Conservation (phyloP, 2,113 vertebrate species). For the Eonycteris spelaea region DNA sequence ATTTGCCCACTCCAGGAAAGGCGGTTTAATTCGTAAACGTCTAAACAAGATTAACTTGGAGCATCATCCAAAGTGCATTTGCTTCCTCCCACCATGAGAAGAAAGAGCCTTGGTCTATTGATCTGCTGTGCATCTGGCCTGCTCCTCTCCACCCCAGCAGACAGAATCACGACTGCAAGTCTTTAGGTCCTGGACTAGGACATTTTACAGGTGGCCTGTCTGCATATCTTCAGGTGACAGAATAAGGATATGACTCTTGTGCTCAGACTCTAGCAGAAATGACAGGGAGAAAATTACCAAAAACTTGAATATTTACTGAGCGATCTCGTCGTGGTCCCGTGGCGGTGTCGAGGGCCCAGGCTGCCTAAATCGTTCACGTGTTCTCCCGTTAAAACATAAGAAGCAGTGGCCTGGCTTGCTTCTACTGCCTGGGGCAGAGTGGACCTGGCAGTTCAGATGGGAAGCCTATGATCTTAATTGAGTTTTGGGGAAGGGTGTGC, state of each 20-base stretch:
- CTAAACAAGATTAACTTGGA: not conserved
- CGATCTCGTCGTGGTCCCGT: not conserved
- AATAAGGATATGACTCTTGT: not conserved
- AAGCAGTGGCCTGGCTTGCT: not conserved
- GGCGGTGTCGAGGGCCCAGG: not conserved
- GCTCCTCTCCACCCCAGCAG: not conserved
- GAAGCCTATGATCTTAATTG: not conserved
- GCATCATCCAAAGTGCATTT: not conserved
- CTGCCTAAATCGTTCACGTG: not conserved
- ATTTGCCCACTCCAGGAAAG: not conserved
- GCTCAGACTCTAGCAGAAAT: not conserved
- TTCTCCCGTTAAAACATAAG: not conserved
- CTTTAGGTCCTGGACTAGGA: not conserved
- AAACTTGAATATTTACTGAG: not conserved
- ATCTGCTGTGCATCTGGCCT: not conserved
- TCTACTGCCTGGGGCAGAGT: not conserved
- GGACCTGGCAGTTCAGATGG: not conserved
- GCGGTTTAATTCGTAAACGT: not conserved
- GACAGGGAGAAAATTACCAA: not conserved
- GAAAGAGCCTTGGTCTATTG: not conserved
- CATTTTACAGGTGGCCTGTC: not conserved
- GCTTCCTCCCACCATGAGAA: not conserved
- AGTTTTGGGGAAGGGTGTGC: not conserved
- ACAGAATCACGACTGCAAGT: not conserved
- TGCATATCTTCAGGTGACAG: not conserved